Evolutionary conservation across 2,888 invertebrate genomes (phyloP), one percentile per base, ranked within the genome.

Genomic region (Hirtodrosophila histrioides): DNA sequence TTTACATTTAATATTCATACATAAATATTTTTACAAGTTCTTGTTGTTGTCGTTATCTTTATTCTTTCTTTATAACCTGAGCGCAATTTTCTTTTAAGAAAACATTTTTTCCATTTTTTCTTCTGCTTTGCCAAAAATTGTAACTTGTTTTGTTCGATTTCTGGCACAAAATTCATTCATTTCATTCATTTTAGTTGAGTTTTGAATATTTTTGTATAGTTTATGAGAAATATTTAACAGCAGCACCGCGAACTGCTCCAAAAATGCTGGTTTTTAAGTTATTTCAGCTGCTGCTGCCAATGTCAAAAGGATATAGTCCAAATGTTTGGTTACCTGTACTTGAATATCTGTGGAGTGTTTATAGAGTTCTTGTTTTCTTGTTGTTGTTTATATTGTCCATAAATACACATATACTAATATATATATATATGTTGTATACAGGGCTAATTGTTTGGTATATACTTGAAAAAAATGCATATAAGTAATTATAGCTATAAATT

Each of bases 31-130:
- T 48, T 71, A 62, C 60, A 61, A 36, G 33, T 45, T 39, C 50
- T 44, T 51, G n/a, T n/a, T n/a, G n/a, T 40, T 39, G 10, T 61
- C 49, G 31, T 69, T 56, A 1, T 41, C 55, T 40, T 39, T 64
- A 69, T 41, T 60, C 56, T 69, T 65, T 75, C 75, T 69, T 74
- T 75, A 67, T 84, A 89, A 88, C 89, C 89, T 89, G 89, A 89
- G 89, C 89, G 86, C 79, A 86, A 82, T 86, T 78, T 75, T 71
- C 17, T 75, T 69, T 77, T 66, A 65, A 77, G 64, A 75, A 77
- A 72, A 77, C 49, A 7, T 64, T 36, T 57, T 68, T n/a, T n/a
- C n/a, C n/a, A n/a, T n/a, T n/a, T 54, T 44, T 41, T 58, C 40
- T 53, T 49, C 63, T 57, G 37, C 54, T 51, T 51, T 55, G 48